Base-by-base conservation (phyloP, 2,113 vertebrate genomes). In the Pelmatolapia mariae region DNA sequence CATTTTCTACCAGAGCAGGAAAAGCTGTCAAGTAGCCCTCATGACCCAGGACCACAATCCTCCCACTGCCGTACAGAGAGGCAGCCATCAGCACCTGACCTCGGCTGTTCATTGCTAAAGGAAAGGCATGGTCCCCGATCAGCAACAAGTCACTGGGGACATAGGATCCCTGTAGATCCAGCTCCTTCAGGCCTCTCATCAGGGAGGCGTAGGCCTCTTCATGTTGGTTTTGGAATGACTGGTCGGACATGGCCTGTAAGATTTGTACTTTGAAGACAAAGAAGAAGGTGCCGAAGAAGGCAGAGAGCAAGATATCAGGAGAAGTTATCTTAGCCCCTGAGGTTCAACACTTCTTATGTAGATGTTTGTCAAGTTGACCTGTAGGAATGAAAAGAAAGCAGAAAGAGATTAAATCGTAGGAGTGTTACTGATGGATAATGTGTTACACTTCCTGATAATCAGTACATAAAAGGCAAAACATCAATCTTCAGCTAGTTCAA, bases 161-260 rank as follows among this genome's bases (percentile, higher is more conserved):
- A 59, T 0, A 59, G 56, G 56, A 0, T 59, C 24, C 56, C 0
- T 59, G 13, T 29, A 59, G 56, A 24, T 59, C 56, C 56, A 59
- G 24, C 24, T 59, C 26, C 26, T 59, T 29, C 26, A 29, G 0
- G 2, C 56, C 26, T 29, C 56, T 29, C 56, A 29, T 59, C 56
- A 59, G 13, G 1, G 26, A 6, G 1, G 1, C 0, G 15, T 31
- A 59, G 3, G 26, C 56, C 2, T 59, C 2, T 59, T 59, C 56
- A 29, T 29, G 1, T 57, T 57, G 56, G 56, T 8, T 57, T 57
- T 57, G 1, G 56, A 57, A 57, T 4, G 13, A 57, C 12, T 57
- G 54, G 54, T 57, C 26, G 13, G 56, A 57, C 47, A 52, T 52
- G 47, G 47, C 47, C 47, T 52, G 18, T 52, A 52, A 18, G 8